Evolutionary conservation across 2,113 vertebrate genomes (phyloP), one percentile per base, ranked within the genome.

Genomic region (Zonotrichia leucophrys): DNA sequence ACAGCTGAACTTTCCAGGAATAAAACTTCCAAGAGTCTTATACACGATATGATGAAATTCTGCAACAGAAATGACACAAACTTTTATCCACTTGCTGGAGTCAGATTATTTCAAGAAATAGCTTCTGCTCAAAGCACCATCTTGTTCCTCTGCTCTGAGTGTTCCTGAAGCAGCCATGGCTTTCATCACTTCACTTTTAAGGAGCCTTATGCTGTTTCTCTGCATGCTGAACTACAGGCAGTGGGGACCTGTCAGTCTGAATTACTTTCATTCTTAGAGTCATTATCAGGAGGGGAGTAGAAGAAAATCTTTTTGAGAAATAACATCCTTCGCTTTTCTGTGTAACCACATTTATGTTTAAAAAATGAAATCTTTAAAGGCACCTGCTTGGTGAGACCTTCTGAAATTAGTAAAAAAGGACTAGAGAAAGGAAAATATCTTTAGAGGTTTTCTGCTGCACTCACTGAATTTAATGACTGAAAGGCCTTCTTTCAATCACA

Each of bases 1-100:
- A 81, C 17, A 37, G 60, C 55, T 70, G 56, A 92, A 80, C 72
- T 88, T 90, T 88, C 79, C 70, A 94, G 83, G 90, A 88, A 86
- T 72, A 80, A 92, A 93, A 92, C 30, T 88, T 94, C 67, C 31
- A 73, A 70, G 55, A 70, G 42, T 44, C 60, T 91, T 55, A 37
- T 2, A 28, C 10, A 13, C 1, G 16, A 47, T 28, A 52, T 0
- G 0, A 64, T 4, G 10, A 55, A 91, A 74, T 69, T 73, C 50
- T 73, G 67, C 46, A 31, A 22, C 20, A 66, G 81, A 76, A 90
- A 70, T 55, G 28, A 58, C 63, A 87, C 50, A 41, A 88, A 86
- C 52, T 83, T 94, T 69, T 80, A 90, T 94, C 55, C 42, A 50
- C 46, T 41, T 80, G 27, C 46, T 77, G 15, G 64, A 93, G 35